A percentile compares a stretch with the other conserved stretches of the same genome.
phyloP scores from a whole-genome alignment of 1,140 invertebrate species.

The Ditylenchus dipsaci region DNA sequence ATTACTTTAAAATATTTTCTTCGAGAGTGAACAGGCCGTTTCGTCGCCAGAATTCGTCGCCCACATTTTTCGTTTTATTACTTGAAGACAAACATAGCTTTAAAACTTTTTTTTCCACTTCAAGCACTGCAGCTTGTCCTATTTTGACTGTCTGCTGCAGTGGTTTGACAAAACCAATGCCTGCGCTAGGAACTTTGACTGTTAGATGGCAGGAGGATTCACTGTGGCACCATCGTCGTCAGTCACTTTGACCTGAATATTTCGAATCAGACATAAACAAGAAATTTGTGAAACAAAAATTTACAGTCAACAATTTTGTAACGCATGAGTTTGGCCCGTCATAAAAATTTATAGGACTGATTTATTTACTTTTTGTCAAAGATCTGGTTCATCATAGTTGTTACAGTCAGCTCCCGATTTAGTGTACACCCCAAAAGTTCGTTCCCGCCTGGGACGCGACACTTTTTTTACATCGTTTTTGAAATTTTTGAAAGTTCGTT shows the following conservation, averaged over 20 bases:
- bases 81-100: conserved; percentile 64
- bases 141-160: conserved; percentile 33
- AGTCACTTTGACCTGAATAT: conserved; percentile 32
- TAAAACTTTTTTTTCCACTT: conserved; percentile 66
- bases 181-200: conserved; percentile 29
- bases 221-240: conserved; percentile 67
- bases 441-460: too few species aligned
- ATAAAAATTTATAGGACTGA: too few species aligned
- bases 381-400: too few species aligned
- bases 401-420: too few species aligned
- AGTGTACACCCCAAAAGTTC: too few species aligned
- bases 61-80: conserved; percentile 69
- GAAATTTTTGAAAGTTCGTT: too few species aligned
- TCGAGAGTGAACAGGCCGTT: too few species aligned
- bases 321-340: too few species aligned
- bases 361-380: too few species aligned
- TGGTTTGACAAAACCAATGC: conserved; percentile 24
- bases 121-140: conserved; percentile 58
- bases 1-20: too few species aligned
- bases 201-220: conserved; percentile 55
- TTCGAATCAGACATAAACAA: not conserved
- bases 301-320: too few species aligned
- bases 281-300: not conserved
- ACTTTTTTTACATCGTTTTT: too few species aligned
- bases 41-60: conserved; percentile 70